Evolutionary conservation across 2,113 vertebrate species (phyloP), one percentile per base, ranked within the genome.

Genomic region (Corythaixoides concolor): DNA sequence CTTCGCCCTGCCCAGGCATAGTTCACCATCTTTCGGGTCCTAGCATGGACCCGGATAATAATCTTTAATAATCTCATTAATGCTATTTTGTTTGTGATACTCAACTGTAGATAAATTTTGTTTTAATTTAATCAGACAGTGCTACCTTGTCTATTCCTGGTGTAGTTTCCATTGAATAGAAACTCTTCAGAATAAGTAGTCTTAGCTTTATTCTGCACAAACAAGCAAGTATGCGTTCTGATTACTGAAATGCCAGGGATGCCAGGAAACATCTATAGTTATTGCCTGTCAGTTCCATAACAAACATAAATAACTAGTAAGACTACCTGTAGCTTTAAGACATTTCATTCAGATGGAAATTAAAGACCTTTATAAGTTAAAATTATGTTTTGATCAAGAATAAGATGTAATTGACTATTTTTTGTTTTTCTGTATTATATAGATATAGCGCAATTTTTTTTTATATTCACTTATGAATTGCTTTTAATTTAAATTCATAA

Each of bases 401-500:
- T 45, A 64, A 79, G 53, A 47, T 2, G 2, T n/a, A 78, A 79
- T 28, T 85, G 30, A 22, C 11, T 41, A 9, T 41, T 78, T 87
- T 87, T 58, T 43, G 7, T 78, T 93, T 72, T 15, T 22, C 6
- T 3, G 0, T 41, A 15, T 77, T 91, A 6, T 28, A 35, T 22
- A 59, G 24, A 9, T 0, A 0, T 24, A 69, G 7, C 21, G 35
- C 15, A 58, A 20, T 12, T 9, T 13, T 24, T 24, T 80, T 60
- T 67, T 47, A 30, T 67, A 47, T 63, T 82, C 8, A 56, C 2
- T 59, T 92, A 37, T 16, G 9, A 59, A 49, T 21, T 78, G 12
- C 27, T 94, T 69, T 63, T 28, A 41, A 74, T 90, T 68, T 90
- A 72, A 75, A 68, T 50, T 70, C 27, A 74, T 74, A 53, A 85